Conservation (phyloP, 2,113 vertebrate species). For the Gadus macrocephalus region DNA sequence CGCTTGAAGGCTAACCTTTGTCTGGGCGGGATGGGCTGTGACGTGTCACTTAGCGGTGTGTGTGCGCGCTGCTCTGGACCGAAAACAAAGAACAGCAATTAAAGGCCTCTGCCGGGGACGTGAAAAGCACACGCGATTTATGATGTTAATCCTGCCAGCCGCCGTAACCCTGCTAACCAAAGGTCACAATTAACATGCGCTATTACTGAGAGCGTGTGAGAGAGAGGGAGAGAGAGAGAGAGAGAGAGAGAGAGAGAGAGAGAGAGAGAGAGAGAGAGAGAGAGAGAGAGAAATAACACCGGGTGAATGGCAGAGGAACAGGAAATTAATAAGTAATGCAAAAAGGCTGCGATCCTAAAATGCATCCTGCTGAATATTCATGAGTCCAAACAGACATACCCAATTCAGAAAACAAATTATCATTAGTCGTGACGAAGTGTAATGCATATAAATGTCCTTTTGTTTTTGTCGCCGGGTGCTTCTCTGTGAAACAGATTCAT, state of each 20-base stretch:
- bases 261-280: not conserved
- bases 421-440: conserved; percentile 66
- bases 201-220: conserved; percentile 22
- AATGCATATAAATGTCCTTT: conserved; percentile 70
- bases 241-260: conserved; percentile 13
- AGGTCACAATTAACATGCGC: conserved; percentile 60
- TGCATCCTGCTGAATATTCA: conserved; percentile 71
- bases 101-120: conserved; percentile 42
- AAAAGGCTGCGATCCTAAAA: conserved; percentile 52
- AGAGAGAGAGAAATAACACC: conserved; percentile 6
- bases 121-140: conserved; percentile 46
- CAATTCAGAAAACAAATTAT: conserved; percentile 75
- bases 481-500: conserved; percentile 28
- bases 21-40: not conserved
- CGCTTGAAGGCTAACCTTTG: not conserved
- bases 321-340: conserved; percentile 53
- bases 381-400: conserved; percentile 67
- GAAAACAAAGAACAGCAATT: conserved; percentile 47
- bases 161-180: conserved; percentile 43
- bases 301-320: not conserved
- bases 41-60: not conserved
- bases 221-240: conserved; percentile 16
- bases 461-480: conserved; percentile 43
- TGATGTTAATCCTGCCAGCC: conserved; percentile 46
- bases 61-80: not conserved